These are phyloP conservation scores for Drosophila dunni DNA, from an alignment of 1,140 invertebrate species.

Conservation along the genomic window DNA sequence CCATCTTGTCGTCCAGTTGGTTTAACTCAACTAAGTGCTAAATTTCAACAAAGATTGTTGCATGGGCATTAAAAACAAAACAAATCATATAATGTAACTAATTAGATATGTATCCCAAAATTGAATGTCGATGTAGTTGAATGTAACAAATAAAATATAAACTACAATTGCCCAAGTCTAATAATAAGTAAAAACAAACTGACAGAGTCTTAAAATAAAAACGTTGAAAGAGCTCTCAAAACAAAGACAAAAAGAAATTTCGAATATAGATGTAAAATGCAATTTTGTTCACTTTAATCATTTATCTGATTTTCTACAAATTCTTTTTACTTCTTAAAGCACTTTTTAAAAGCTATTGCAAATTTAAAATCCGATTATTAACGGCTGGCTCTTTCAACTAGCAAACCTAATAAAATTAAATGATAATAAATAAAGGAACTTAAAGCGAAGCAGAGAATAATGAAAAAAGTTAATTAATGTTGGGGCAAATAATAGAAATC, in stretches of 20 bases:
- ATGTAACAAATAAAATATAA: constrained; percentile 40
- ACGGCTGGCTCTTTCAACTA: constrained; percentile 54
- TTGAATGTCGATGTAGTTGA: constrained; percentile 55
- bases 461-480: constrained; percentile 25
- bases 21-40: constrained; percentile 11
- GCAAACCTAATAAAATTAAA: constrained; percentile 22
- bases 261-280: constrained; percentile 16
- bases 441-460: constrained; percentile 31
- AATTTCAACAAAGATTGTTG: constrained; percentile 20
- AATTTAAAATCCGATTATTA: constrained; percentile 30
- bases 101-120: constrained; percentile 68
- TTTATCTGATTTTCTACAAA: constrained; percentile 18
- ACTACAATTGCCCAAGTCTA: constrained; percentile 29
- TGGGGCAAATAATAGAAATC: constrained; percentile 44
- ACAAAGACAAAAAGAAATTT: constrained; percentile 5
- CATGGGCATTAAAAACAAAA: constrained; percentile 30
- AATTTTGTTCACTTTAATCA: constrained; percentile 16
- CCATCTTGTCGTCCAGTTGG: constrained; percentile 38
- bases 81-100: constrained; percentile 30
- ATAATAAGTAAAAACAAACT: constrained; percentile 28
- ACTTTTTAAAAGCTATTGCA: constrained; percentile 46
- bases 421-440: constrained; percentile 14
- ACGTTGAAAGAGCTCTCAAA: constrained; percentile 38
- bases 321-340: constrained; percentile 37
- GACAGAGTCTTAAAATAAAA: constrained; percentile 36